Evolutionary conservation across 1,140 invertebrate genomes (phyloP).

Genomic region (Drosophila grimshawi): DNA sequence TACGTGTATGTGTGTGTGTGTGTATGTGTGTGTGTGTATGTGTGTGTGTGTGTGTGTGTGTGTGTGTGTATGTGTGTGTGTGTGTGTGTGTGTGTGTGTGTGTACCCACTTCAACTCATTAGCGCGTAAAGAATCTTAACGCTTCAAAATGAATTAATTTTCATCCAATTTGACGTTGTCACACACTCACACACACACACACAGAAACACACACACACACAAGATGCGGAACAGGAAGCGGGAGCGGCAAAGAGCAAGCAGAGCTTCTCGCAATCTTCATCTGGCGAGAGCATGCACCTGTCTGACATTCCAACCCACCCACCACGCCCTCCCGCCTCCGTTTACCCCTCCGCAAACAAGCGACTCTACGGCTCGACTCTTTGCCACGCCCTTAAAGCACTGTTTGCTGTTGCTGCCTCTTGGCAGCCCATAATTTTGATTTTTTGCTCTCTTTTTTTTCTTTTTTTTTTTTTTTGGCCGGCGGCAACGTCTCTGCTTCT

Average conservation of each 20-base stretch:
- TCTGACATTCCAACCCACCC: slow-evolving; percentile 8
- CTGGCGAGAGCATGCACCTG: slow-evolving; percentile 72
- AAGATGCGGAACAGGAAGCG: slow-evolving; percentile 22
- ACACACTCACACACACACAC: slow-evolving; percentile 27
- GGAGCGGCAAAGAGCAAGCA: slow-evolving; percentile 21
- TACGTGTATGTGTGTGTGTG: neutral
- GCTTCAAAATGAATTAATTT: slow-evolving; percentile 83
- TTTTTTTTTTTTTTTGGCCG: slow-evolving; percentile 44
- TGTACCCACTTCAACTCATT: slow-evolving; percentile 74
- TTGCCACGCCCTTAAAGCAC: neutral
- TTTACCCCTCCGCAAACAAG: too few species aligned
- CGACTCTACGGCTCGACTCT: too few species aligned
- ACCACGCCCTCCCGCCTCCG: too few species aligned
- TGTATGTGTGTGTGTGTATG: slow-evolving; percentile 6
- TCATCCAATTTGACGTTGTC: slow-evolving; percentile 75
- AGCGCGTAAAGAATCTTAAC: slow-evolving; percentile 80
- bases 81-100: slow-evolving; percentile 23
- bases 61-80: slow-evolving; percentile 26
- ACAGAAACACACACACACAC: neutral
- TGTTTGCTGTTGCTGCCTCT: slow-evolving; percentile 20
- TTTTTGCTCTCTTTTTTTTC: slow-evolving; percentile 50
- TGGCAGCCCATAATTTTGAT: slow-evolving; percentile 45
- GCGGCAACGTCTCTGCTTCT: slow-evolving; percentile 9
- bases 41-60: slow-evolving; percentile 2
- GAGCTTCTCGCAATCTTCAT: slow-evolving; percentile 29